Base-by-base conservation (phyloP, 2,113 vertebrate genomes). In the Parus major region DNA sequence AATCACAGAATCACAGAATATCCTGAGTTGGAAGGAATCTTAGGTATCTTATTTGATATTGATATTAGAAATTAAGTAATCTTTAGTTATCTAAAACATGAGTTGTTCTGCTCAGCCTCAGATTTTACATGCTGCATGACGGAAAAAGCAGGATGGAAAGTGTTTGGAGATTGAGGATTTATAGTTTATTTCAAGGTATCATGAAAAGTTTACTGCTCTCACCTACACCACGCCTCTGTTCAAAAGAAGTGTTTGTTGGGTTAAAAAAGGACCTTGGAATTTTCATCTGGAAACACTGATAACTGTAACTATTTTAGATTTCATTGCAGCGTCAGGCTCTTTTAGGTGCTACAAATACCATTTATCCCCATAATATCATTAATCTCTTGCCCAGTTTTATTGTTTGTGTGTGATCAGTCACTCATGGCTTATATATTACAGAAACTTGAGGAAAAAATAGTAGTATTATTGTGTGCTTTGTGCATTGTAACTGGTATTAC, bases 371-470 rank as follows among this genome's bases (percentile, higher is more conserved):
- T 47, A 52, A 69, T 57, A 49, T 33, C 35, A 75, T 55, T 75
- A 9, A 57, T 93, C 78, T 94, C 57, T 81, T 53, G 22, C 59
- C 42, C 29, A 33, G 2, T 78, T 92, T 76, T 50, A 90, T 59
- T 80, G 53, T 80, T 92, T 90, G 12, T 79, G 57, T 81, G 72
- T 59, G 83, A 92, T 94, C 92, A 90, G 55, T 88, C 90, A 93
- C 77, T 73, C 61, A 46, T 87, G 68, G 70, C 63, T 97, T 94
- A 84, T 83, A 9, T 91, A 84, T 89, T 91, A 47, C 82, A 86
- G 65, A 94, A 97, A 86, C 44, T 81, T 93, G 94, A 88, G 87
- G 87, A 85, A 93, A 77, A 25, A 86, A 83, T 82, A 73, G 15
- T 90, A 66, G 9, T 88, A 31, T 15, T 82, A 11, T 57, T 83